Evolutionary conservation across 2,888 invertebrate species (phyloP), one percentile per base, ranked within the genome.

Genomic region (Eupithecia exiguata): DNA sequence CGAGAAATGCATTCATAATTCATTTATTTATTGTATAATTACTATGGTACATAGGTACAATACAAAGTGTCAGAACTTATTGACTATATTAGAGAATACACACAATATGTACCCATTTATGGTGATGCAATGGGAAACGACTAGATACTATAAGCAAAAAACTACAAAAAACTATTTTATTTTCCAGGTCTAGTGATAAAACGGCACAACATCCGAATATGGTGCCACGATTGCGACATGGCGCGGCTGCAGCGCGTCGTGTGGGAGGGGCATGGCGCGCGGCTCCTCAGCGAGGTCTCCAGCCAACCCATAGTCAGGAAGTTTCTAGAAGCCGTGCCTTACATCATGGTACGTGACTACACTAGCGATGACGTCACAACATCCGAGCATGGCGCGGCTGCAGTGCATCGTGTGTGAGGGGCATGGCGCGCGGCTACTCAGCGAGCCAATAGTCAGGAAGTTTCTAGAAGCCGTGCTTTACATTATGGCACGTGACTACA

Each of bases 381-480:
- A 98, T 99, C 79, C 95, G 98, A 98, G 98, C 91, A 95, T 98
- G 88, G 96, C 96, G 69, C 97, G 97, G 82, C 94, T 98, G 82
- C 98, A 98, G 91, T 96, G 97, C 85, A 97, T 98, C 6, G 95
- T 98, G 70, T 97, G 98, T 97, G 97, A 97, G 84, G 98, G 99
- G 0, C 97, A 98, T 86, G 99, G 98, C 1, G 95, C 97, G 74
- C 96, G 97, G 80, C 95, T 98, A 68, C 95, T 97, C 76, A 96
- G 96, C 82, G 98, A 98, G 92, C 95, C 96, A 1, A 96, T 96
- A 75, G 97, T 98, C 70, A 97, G 96, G 89, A 96, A 96, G 84
- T 99, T 99, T 88, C 93, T 99, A 70, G 97, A 98, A 84, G 97
- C 98, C n/a, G 97, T 98, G n/a, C 99, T 99, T 14, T 97, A 97